Percentiles rank a stretch among this genome's conserved stretches.
phyloP scores from a whole-genome alignment of 2,797 vertebrate species.

The Catharus ustulatus region DNA sequence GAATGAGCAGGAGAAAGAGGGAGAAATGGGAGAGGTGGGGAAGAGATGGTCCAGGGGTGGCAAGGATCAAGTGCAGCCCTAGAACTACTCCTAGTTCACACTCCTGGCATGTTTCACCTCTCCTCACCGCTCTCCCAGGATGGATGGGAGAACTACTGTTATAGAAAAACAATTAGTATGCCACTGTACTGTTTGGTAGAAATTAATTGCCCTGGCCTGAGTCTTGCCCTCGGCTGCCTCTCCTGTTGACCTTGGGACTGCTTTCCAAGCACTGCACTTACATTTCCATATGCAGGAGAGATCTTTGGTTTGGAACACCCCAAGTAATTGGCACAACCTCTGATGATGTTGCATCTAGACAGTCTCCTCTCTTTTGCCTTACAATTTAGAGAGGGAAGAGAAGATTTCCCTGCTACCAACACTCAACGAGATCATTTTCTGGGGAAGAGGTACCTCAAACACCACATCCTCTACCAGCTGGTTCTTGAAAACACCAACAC shows the following conservation, averaged over 20 bases:
- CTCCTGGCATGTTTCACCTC: neutral
- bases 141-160: neutral
- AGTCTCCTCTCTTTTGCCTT: neutral
- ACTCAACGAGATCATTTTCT: neutral
- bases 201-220: constrained; percentile 14
- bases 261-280: neutral
- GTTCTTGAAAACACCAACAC: neutral
- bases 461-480: neutral
- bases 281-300: neutral
- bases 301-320: neutral
- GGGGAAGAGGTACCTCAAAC: neutral
- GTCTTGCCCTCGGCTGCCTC: neutral
- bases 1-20: neutral
- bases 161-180: neutral
- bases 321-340: neutral
- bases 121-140: neutral
- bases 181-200: neutral
- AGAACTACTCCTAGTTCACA: neutral
- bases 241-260: neutral
- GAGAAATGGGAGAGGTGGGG: neutral
- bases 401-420: neutral
- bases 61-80: neutral
- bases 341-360: neutral
- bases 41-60: neutral
- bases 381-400: neutral